Evolutionary conservation across 2,888 invertebrate genomes (phyloP).

Genomic region (Aleiodes alternator): DNA sequence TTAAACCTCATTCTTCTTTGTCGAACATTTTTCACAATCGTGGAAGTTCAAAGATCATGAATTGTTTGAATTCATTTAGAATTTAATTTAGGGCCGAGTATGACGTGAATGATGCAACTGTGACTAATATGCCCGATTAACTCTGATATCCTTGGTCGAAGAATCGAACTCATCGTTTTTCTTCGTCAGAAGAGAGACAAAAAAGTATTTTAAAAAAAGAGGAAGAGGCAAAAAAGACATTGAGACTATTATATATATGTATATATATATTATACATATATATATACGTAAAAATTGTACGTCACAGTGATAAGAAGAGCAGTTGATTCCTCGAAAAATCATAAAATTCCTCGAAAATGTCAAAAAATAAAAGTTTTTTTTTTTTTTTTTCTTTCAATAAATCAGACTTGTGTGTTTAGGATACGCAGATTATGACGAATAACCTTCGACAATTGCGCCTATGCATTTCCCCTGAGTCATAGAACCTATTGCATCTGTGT

Average conservation of each 20-base stretch:
- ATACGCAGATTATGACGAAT: slow-evolving; percentile 5
- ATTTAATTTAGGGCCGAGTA: slow-evolving; percentile 5
- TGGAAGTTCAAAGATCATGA: background rate
- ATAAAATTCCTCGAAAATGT: background rate
- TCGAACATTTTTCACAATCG: background rate
- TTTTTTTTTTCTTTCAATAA: background rate
- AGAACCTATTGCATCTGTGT: slow-evolving; percentile 40
- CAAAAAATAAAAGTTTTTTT: background rate
- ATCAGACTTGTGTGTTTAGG: background rate
- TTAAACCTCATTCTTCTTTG: background rate
- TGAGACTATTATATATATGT: background rate
- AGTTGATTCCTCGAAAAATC: no score
- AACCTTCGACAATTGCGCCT: slow-evolving; percentile 52
- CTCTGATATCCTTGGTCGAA: slow-evolving; percentile 15
- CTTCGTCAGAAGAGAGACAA: slow-evolving; percentile 14
- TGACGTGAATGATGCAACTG: slow-evolving; percentile 8
- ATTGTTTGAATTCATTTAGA: background rate
- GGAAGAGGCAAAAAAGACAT: background rate
- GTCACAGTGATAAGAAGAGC: slow-evolving; percentile 5
- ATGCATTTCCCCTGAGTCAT: slow-evolving; percentile 68
- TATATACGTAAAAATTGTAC: slow-evolving; percentile 18
- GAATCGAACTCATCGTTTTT: slow-evolving; percentile 15
- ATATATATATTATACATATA: background rate
- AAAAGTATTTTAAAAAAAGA: background rate
- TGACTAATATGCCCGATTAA: slow-evolving; percentile 7